These are phyloP conservation scores for Natator depressus DNA, from an alignment of 2,113 vertebrate species.

Conservation along the genomic window DNA sequence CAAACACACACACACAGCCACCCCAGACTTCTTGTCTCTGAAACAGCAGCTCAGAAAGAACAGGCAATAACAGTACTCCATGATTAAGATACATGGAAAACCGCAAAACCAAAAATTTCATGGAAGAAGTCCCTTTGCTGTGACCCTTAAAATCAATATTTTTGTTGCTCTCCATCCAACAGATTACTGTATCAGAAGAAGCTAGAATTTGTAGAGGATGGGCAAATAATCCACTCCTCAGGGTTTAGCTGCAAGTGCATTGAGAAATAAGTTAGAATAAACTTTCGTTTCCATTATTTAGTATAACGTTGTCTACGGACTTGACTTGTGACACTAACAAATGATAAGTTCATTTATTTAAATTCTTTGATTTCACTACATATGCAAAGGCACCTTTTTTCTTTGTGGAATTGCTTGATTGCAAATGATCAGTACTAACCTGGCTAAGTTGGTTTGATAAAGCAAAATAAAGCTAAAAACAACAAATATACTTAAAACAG, in stretches of 20 bases:
- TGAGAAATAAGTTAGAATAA: fast-evolving
- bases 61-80: not conserved
- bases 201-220: fast-evolving
- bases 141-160: not conserved
- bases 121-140: not conserved
- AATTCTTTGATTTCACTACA: not conserved
- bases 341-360: not conserved
- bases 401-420: not conserved
- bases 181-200: fast-evolving
- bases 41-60: not conserved
- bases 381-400: not conserved
- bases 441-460: not conserved
- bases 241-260: not conserved
- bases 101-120: not conserved
- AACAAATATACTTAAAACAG: not conserved
- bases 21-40: not conserved
- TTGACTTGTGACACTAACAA: not conserved
- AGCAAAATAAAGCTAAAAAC: not conserved
- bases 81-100: not conserved
- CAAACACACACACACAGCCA: too few species aligned
- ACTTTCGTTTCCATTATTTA: not conserved
- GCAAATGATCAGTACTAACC: not conserved
- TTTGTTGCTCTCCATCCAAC: not conserved
- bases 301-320: not conserved
- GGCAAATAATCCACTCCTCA: not conserved